Conservation (phyloP, 2,888 invertebrate species). For the Oscheius myriophilus region DNA sequence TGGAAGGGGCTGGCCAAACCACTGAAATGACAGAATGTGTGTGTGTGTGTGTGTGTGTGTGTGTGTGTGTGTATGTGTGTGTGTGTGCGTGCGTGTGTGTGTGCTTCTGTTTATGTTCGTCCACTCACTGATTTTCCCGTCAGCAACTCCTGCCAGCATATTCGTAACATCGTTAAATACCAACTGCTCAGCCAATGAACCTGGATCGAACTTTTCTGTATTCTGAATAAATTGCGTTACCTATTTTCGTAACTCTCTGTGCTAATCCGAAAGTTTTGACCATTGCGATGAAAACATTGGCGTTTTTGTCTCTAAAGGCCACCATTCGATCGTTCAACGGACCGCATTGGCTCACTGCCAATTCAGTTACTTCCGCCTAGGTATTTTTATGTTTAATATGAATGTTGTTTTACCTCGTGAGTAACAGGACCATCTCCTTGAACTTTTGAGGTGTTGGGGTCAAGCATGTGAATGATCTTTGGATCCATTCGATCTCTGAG, state of each 20-base stretch:
- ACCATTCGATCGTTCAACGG: conserved; percentile 82
- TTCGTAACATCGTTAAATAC: conserved; percentile 83
- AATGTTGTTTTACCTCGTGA: conserved; percentile 77
- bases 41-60: conserved; percentile 67
- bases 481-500: conserved; percentile 86
- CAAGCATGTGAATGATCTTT: conserved; percentile 82
- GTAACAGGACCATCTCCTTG: conserved; percentile 81
- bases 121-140: conserved; percentile 74
- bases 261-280: conserved; percentile 79
- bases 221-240: conserved; percentile 71
- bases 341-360: conserved; percentile 86
- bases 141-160: conserved; percentile 76
- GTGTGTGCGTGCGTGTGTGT: too few species aligned
- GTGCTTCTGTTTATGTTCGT: too few species aligned
- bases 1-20: conserved; percentile 84
- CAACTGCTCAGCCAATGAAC: conserved; percentile 78
- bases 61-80: too few species aligned
- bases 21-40: conserved; percentile 64
- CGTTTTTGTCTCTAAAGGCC: conserved; percentile 81
- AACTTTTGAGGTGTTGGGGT: conserved; percentile 82
- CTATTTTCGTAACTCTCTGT: conserved; percentile 81
- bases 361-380: conserved; percentile 81
- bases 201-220: conserved; percentile 68
- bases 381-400: conserved; percentile 14
- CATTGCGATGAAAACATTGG: conserved; percentile 73